A percentile compares a stretch with the other conserved stretches of the same genome.
Evolutionary conservation across 2,113 vertebrate species (phyloP).

Genomic region (Atractosteus spatula): DNA sequence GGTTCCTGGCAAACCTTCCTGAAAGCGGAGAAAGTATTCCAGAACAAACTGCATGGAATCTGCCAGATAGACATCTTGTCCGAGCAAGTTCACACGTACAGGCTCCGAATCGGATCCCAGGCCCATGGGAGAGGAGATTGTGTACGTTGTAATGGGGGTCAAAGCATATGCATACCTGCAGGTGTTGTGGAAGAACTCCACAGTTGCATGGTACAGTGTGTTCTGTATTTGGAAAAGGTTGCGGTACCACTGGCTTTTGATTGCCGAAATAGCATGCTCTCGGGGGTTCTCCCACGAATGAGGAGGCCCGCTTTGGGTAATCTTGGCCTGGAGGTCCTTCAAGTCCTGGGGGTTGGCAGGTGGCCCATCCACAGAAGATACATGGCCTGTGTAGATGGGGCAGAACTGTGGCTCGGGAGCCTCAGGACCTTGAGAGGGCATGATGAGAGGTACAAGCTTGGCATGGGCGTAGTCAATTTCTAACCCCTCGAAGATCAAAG

Average conservation of each 20-base stretch:
- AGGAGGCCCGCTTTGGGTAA: slow-evolving; percentile 53
- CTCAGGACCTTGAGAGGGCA: slow-evolving; percentile 31
- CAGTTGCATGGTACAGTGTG: slow-evolving; percentile 70
- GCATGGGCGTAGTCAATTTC: slow-evolving; percentile 68
- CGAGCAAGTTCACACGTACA: slow-evolving; percentile 61
- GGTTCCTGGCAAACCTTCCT: slow-evolving; percentile 59
- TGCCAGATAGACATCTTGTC: slow-evolving; percentile 66
- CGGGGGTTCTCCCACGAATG: slow-evolving; percentile 61
- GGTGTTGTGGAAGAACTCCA: slow-evolving; percentile 63
- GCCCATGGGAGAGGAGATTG: slow-evolving; percentile 73
- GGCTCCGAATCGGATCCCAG: slow-evolving; percentile 73
- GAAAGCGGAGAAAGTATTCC: slow-evolving; percentile 73
- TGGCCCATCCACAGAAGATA: slow-evolving; percentile 62
- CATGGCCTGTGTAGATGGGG: slow-evolving; percentile 59
- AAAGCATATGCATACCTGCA: slow-evolving; percentile 65
- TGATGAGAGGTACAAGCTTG: slow-evolving; percentile 62
- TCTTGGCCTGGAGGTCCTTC: slow-evolving; percentile 48
- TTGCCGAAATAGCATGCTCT: slow-evolving; percentile 57
- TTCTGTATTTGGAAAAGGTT: slow-evolving; percentile 71
- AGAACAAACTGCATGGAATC: slow-evolving; percentile 77
- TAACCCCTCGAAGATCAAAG: slow-evolving; percentile 68
- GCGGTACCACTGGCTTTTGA: slow-evolving; percentile 67
- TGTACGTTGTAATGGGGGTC: slow-evolving; percentile 71
- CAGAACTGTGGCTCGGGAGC: slow-evolving; percentile 41
- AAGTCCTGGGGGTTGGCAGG: slow-evolving; percentile 47